Base-by-base conservation (phyloP, 2,888 invertebrate genomes). In the Troglohyphantes excavatus region DNA sequence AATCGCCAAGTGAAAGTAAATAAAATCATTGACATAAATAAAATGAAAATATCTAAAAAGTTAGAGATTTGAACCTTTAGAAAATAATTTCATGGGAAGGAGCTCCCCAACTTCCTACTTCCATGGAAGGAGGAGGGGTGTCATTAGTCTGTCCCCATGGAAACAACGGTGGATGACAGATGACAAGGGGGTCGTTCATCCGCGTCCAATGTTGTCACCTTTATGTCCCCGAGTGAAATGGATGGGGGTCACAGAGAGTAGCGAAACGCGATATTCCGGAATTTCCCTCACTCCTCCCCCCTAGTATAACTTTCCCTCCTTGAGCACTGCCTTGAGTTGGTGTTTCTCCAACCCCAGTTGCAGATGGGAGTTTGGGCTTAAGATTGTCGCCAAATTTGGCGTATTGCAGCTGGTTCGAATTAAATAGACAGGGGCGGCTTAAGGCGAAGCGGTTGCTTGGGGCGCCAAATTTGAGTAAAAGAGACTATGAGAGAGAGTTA, bases 121-220 rank as follows among this genome's bases (percentile, higher is more conserved):
- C n/a, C n/a, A n/a, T n/a, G 23, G 11, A 67, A 13, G 63, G 9
- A 43, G 19, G 21, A 0, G 33, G 27, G 33, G 2, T 67, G 75
- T 75, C 84, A 84, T 84, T 78, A 76, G 85, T 86, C 78, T 86
- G 85, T 86, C 85, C 33, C 78, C 85, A 70, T 68, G 61, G 70
- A 23, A 78, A 78, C 85, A 68, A 63, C 65, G 61, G 67, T 43
- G 33, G 68, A 67, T 88, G 88, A 88, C 81, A 81, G 82, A 88
- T 82, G 88, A 88, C 75, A 43, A 39, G 26, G 29, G 43, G 65
- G 59, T 81, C 81, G 67, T 33, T 78, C 75, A 88, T 75, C 75
- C 81, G 88, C 73, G 59, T 75, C 88, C 65, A 53, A 82, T 88
- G 88, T 88, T 88, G 81, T 82, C 88, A 88, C 88, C 82, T 88